Evolutionary conservation across 64 coral and sea anemone genomes (phyloP).

Genomic region (Montipora capricornis): DNA sequence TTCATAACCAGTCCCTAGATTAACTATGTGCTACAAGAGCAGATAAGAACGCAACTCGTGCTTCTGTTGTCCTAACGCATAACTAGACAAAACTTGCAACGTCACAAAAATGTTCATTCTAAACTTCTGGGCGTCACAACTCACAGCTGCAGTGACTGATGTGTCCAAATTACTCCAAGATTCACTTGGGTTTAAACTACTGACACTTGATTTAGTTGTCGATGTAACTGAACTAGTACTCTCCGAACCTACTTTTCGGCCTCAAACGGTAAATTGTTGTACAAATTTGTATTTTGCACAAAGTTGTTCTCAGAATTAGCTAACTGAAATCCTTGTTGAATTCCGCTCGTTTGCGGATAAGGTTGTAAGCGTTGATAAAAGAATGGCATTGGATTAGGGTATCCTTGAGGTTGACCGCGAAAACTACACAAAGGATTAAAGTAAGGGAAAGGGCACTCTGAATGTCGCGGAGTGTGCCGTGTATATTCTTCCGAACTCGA

Average conservation of each 20-base stretch:
- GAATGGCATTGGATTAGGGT: slow-evolving; percentile 59
- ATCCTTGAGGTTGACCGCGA: slow-evolving; percentile 55
- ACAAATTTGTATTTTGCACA: slow-evolving; percentile 49
- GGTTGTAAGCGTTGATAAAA: slow-evolving; percentile 51
- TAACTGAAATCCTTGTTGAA: slow-evolving; percentile 57
- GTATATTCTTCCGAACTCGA: slow-evolving; percentile 50
- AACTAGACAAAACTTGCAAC: no score
- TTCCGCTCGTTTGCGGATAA: slow-evolving; percentile 48
- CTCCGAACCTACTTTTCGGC: slow-evolving; percentile 10
- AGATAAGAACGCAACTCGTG: no score
- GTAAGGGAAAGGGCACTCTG: slow-evolving; percentile 26
- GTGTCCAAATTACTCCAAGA: slow-evolving; percentile 17
- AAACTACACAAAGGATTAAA: slow-evolving; percentile 46
- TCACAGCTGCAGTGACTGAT: slow-evolving; percentile 11
- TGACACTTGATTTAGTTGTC: slow-evolving; percentile 43
- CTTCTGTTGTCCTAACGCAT: no score
- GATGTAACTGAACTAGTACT: slow-evolving; percentile 44
- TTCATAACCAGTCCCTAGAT: no score
- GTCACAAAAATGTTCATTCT: not conserved
- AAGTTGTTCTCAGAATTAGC: slow-evolving; percentile 54
- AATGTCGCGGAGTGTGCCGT: slow-evolving; percentile 30
- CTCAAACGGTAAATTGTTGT: slow-evolving; percentile 5
- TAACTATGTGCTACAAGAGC: no score
- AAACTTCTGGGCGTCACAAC: not conserved
- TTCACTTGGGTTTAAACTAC: slow-evolving; percentile 21